Percentiles rank a stretch among this genome's conserved stretches.
These are phyloP conservation scores for Trypoxylus dichotomus DNA, from an alignment of 1,140 invertebrate species.

Conservation along the genomic window DNA sequence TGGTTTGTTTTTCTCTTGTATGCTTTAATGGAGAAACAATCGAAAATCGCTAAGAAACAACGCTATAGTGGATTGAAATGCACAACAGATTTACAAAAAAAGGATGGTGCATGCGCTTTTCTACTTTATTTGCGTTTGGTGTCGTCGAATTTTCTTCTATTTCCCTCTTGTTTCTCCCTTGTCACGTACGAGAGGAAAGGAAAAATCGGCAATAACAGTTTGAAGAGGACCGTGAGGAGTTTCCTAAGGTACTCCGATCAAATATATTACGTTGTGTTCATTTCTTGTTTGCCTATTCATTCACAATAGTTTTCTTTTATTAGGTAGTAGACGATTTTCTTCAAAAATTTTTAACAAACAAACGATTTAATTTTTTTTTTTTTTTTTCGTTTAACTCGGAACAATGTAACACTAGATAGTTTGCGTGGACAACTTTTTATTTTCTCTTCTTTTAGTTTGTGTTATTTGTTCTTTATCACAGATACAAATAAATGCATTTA, in stretches of 20 bases:
- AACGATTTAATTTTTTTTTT: neutral
- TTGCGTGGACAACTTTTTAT: constrained; percentile 13
- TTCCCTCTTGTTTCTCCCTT: neutral
- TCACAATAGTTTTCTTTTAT: neutral
- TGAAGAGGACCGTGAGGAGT: neutral
- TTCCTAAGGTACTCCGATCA: neutral
- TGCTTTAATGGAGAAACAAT: constrained; percentile 14
- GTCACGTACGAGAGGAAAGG: neutral
- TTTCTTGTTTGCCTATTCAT: neutral
- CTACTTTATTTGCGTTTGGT: constrained; percentile 26
- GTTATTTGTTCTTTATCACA: constrained; percentile 60
- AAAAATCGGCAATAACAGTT: constrained; percentile 7
- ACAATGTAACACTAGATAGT: constrained; percentile 10
- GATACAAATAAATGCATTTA: constrained; percentile 66
- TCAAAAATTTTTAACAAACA: neutral
- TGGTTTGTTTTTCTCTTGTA: neutral
- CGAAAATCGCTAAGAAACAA: constrained; percentile 20
- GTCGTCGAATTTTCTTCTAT: neutral
- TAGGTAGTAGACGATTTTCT: neutral
- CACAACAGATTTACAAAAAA: constrained; percentile 49
- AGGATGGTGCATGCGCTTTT: constrained; percentile 43
- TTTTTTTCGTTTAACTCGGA: neutral
- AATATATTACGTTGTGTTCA: neutral
- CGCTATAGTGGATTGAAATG: constrained; percentile 33
- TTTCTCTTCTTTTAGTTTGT: constrained; percentile 27